These are phyloP conservation scores for Zaprionus kolodkinae DNA, from an alignment of 1,140 invertebrate genomes.

Conservation along the genomic window DNA sequence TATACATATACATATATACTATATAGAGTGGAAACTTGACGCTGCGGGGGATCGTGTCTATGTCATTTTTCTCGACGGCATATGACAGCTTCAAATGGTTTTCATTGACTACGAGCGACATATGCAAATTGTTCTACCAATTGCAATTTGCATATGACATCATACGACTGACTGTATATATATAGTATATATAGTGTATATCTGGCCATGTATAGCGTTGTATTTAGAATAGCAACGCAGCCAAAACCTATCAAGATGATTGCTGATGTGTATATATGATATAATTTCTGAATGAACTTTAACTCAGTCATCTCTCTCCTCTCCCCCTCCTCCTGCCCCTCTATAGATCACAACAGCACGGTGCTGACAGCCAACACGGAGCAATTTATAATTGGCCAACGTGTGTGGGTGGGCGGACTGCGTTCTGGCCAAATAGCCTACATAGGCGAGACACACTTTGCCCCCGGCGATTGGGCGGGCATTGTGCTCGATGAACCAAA, in stretches of 20 bases:
- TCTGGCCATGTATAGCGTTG: slow-evolving; percentile 17
- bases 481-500: slow-evolving; percentile 97
- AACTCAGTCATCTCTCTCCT: neutral
- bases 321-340: slow-evolving; percentile 14
- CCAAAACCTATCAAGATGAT: slow-evolving; percentile 35
- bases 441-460: slow-evolving; percentile 99
- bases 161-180: slow-evolving; percentile 25
- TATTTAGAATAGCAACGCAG: slow-evolving; percentile 19
- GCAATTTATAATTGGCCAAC: slow-evolving; percentile 97
- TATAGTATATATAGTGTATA: neutral
- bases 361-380: slow-evolving; percentile 95
- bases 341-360: slow-evolving; percentile 91
- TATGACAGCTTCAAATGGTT: slow-evolving; percentile 63
- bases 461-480: slow-evolving; percentile 98
- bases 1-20: neutral
- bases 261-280: slow-evolving; percentile 47
- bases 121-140: slow-evolving; percentile 55
- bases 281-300: slow-evolving; percentile 34
- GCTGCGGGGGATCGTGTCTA: slow-evolving; percentile 56
- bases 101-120: slow-evolving; percentile 66
- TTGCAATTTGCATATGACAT: slow-evolving; percentile 70
- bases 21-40: slow-evolving; percentile 11
- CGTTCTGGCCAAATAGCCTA: slow-evolving; percentile 98
- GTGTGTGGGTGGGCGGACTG: slow-evolving; percentile 97
- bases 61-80: slow-evolving; percentile 18